Evolutionary conservation across 2,888 invertebrate genomes (phyloP), one percentile per base, ranked within the genome.

Genomic region (Drosophila mulleri): DNA sequence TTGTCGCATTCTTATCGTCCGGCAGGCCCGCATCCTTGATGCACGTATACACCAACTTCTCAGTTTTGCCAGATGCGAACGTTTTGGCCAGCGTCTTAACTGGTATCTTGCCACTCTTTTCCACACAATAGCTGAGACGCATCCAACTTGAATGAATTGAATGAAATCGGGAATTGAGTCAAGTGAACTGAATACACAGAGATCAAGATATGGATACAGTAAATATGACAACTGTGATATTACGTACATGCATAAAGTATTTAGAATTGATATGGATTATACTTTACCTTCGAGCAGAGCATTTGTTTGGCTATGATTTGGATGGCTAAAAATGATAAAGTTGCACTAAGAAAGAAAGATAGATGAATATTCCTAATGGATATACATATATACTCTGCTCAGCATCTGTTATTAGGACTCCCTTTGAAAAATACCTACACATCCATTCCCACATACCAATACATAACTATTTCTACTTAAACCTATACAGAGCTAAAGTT

Each of bases 21-120:
- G 99, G 98, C 77, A 99, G 95, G 29, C 97, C 98, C 75, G 99
- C 94, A 91, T 99, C 99, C 61, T 97, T 96, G 78, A 99, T 94
- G 93, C 98, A 98, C 92, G 99, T 98, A 94, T 99, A 99, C 41
- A 99, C 98, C 92, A 99, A 94, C 93, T 98, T 99, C 93, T 99
- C 99, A 6, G 99, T 98, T 94, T 98, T 98, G 56, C 99, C 99
- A n/a, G 99, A 99, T 3, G 99, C 99, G 94, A 99, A 99, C 67
- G 99, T 99, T 91, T 98, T 95, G 63, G 98, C 98, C 41, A 99
- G 97, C 57, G 98, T 97, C 94, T 98, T 97, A 3, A 99, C 98
- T 3, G 99, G 99, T 66, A 99, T 98, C 94, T 98, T 98, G 44
- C 98, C 98, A 91, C 96, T 96, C 42, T 97, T 96, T 92, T 99